Conservation (phyloP, 2,888 invertebrate genomes). For the Drosophila subquinaria region DNA sequence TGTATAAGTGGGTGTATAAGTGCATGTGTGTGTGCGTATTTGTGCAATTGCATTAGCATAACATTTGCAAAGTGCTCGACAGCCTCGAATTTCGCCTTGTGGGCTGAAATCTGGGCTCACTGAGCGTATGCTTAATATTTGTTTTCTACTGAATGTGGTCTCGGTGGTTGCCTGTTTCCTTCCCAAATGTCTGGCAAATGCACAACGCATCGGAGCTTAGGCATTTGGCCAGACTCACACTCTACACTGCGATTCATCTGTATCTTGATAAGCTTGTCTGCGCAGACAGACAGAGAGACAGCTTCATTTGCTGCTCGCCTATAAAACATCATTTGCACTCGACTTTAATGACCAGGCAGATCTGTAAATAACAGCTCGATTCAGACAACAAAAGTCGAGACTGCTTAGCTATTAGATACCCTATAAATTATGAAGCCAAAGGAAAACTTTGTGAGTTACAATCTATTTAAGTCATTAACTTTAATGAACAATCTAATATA, state of each 20-base stretch:
- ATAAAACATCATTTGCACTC: constrained; percentile 58
- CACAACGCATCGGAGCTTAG: constrained; percentile 9
- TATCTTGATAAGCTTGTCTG: constrained; percentile 44
- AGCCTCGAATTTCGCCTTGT: constrained; percentile 41
- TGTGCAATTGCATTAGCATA: constrained; percentile 44
- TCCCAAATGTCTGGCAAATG: constrained; percentile 17
- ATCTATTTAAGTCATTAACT: background rate
- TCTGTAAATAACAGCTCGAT: constrained; percentile 31
- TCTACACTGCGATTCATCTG: constrained; percentile 2
- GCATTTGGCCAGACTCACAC: constrained; percentile 11
- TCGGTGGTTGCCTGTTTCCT: background rate
- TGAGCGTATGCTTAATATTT: constrained; percentile 60
- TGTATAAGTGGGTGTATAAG: constrained; percentile 2
- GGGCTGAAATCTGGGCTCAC: constrained; percentile 10
- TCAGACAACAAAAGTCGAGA: background rate
- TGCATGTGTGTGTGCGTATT: background rate
- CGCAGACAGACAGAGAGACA: constrained; percentile 14
- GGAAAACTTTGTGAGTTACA: background rate
- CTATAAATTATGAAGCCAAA: background rate
- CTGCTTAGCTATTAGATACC: background rate
- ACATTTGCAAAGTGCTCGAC: constrained; percentile 48
- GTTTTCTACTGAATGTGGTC: constrained; percentile 5
- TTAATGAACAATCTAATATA: background rate
- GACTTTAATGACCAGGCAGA: constrained; percentile 42
- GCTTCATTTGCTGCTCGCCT: constrained; percentile 44